Evolutionary conservation across 2,888 invertebrate species (phyloP), one percentile per base, ranked within the genome.

Genomic region (Aporophyla lueneburgensis): DNA sequence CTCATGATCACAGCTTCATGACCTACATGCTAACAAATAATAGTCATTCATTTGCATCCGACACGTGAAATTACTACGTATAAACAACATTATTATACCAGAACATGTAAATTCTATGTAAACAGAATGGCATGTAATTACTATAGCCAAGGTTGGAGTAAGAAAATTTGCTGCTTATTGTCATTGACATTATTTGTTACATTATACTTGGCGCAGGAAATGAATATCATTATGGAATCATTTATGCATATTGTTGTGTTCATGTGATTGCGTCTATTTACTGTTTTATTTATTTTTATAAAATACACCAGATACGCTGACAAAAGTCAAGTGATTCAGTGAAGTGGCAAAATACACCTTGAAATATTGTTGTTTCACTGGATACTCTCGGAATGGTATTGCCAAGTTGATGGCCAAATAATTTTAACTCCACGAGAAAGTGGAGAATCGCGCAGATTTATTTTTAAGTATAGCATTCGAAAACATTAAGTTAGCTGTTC

Each of bases 171-270:
- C 59, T 78, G 78, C 74, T 77, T 84, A 85, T 88, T 83, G 83
- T 83, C 83, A 86, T 87, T 86, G 85, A 88, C 88, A 88, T 86
- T 83, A 86, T 85, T 86, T 81, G 78, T 80, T 78, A 78, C 84
- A 79, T 76, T 81, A 83, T 81, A 65, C 71, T 84, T 87, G 82
- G 78, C 81, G 82, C 80, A 87, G 84, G 81, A 87, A 84, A 87
- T 84, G 82, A 79, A 87, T 82, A 82, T 76, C 61, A 79, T 81
- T 87, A 86, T 78, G 69, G 83, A 79, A 81, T 79, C 79, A 83
- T 66, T 83, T 84, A 63, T 67, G 72, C 61, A 81, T 83, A 77
- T 77, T 81, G 74, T 76, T 71, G 54, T 54, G 46, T 74, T 71
- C 59, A 85, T 73, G n/a, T 63, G 69, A 62, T 69, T 84, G 65